Evolutionary conservation across 2,888 invertebrate genomes (phyloP).

Genomic region (Pherbina coryleti): DNA sequence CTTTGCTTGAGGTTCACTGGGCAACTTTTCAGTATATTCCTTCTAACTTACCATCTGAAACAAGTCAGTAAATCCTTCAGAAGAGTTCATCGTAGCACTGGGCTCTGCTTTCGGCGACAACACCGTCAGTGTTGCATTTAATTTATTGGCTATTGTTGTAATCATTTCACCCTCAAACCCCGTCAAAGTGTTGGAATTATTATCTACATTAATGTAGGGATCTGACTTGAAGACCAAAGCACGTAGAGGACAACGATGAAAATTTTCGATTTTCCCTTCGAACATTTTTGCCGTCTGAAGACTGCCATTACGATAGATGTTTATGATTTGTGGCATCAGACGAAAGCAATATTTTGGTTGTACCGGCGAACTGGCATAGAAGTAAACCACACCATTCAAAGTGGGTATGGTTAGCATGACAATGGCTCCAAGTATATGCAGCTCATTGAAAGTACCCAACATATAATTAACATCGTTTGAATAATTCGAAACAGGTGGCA

Average conservation of each 20-base stretch:
- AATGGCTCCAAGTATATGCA: not conserved
- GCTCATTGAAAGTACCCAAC: not conserved
- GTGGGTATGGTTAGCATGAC: not conserved
- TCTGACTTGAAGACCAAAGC: not conserved
- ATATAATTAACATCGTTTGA: not conserved
- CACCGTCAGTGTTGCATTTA: not conserved
- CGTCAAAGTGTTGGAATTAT: not conserved
- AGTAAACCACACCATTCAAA: not conserved
- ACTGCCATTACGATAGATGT: constrained; percentile 3
- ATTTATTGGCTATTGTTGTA: not conserved
- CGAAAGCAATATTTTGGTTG: not conserved
- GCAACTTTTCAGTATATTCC: not conserved
- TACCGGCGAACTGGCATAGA: not conserved
- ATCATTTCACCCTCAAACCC: constrained; percentile 17
- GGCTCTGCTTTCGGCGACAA: not conserved
- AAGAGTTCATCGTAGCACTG: not conserved
- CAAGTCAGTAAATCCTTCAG: not conserved
- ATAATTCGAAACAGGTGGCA: not conserved
- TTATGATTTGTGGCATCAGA: not conserved
- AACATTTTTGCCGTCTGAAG: not conserved
- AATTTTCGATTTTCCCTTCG: not conserved
- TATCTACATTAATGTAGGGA: not conserved
- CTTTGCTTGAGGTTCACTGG: not conserved
- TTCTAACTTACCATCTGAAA: not conserved
- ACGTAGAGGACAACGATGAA: constrained; percentile 6